phyloP scores from a whole-genome alignment of 2,888 invertebrate species.

The Caenorhabditis drosophilae region DNA sequence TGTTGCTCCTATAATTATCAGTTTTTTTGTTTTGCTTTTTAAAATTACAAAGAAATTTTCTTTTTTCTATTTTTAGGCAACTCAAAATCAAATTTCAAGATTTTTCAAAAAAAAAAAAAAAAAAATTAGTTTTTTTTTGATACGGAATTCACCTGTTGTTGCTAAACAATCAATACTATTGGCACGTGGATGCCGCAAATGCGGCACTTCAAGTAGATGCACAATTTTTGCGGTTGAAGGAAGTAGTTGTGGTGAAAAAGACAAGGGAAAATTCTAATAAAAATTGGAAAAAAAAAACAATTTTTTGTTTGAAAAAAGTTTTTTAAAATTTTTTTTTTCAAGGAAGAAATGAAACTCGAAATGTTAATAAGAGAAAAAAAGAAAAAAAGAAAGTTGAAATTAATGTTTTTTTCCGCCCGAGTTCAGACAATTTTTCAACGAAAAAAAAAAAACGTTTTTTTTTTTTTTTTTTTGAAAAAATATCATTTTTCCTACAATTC shows the following conservation, averaged over 20 bases:
- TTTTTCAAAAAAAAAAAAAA: neutral
- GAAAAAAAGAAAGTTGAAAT: conserved; percentile 12
- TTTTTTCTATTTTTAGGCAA: neutral
- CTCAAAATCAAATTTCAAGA: neutral
- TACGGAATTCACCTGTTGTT: no score
- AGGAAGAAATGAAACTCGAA: conserved; percentile 1
- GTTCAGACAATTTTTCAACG: neutral
- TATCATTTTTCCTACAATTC: neutral
- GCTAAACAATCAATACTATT: conserved; percentile 28
- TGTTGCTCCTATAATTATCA: conserved; percentile 28
- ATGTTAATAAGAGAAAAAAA: conserved; percentile 8
- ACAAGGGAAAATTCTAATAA: no score
- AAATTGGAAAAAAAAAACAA: no score
- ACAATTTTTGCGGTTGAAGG: conserved; percentile 16
- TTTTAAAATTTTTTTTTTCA: conserved; percentile 5
- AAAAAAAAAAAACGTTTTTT: neutral
- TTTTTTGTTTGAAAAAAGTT: neutral
- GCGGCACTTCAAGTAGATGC: conserved; percentile 26
- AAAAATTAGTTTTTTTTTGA: no score
- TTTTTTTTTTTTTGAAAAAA: neutral
- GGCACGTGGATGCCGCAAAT: conserved; percentile 29
- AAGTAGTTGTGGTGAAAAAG: no score
- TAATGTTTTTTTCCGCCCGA: neutral
- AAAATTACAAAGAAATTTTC: conserved; percentile 4
- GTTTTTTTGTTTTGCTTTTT: neutral